Evolutionary conservation across 2,113 vertebrate species (phyloP).

Genomic region (Excalfactoria chinensis): DNA sequence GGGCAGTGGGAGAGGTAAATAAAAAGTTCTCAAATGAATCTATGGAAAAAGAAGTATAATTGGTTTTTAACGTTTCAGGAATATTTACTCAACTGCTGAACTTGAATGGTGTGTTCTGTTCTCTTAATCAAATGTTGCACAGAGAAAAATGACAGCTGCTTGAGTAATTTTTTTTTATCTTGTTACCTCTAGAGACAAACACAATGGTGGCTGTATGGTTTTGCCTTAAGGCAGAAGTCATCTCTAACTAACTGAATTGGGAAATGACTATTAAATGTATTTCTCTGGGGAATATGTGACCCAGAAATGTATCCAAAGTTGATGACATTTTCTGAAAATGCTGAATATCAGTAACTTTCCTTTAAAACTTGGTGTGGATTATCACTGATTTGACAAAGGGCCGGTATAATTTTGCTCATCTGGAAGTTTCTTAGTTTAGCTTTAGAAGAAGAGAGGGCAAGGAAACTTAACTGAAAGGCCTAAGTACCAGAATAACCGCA

Average conservation of each 20-base stretch:
- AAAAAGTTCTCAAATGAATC: background rate
- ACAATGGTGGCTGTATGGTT: background rate
- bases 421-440: background rate
- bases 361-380: background rate
- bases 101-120: background rate
- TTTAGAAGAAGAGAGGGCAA: background rate
- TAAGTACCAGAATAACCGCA: background rate
- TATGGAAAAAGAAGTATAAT: background rate
- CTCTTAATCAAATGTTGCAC: constrained; percentile 2
- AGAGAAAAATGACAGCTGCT: constrained; percentile 31
- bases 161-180: constrained; percentile 6
- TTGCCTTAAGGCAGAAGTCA: constrained; percentile 38
- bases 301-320: constrained; percentile 36
- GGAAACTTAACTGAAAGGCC: background rate
- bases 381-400: background rate
- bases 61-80: background rate
- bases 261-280: constrained; percentile 6
- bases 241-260: constrained; percentile 12
- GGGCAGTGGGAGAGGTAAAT: background rate
- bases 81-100: background rate
- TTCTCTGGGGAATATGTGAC: constrained; percentile 47
- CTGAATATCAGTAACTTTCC: background rate
- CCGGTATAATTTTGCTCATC: background rate
- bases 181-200: constrained; percentile 28
- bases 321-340: constrained; percentile 14